phyloP scores from a whole-genome alignment of 2,888 invertebrate genomes.

The Sarcophaga variegata region DNA sequence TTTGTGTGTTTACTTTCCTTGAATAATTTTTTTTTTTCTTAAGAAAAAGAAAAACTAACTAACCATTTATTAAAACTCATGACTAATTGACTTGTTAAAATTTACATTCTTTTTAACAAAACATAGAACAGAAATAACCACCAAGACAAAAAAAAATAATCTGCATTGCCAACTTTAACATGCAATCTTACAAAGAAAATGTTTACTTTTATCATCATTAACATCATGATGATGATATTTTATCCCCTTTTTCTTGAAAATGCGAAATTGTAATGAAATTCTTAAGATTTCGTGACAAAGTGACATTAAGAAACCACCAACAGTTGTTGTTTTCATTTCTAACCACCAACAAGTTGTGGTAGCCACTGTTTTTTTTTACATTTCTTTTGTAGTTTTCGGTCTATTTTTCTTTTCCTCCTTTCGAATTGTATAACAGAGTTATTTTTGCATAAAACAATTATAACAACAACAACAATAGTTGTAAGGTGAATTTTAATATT shows the following conservation, averaged over 20 bases:
- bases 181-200: not conserved
- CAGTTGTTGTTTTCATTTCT: not conserved
- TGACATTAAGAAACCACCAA: constrained; percentile 50
- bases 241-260: not conserved
- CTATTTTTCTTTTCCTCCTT: not conserved
- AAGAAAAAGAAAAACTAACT: not conserved
- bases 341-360: constrained; percentile 55
- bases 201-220: not conserved
- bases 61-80: constrained; percentile 36
- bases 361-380: not conserved
- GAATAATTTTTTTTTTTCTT: not conserved
- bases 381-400: not conserved
- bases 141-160: not conserved
- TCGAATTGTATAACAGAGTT: not conserved
- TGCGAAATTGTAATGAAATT: constrained; percentile 8
- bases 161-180: not conserved
- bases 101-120: not conserved
- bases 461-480: constrained; percentile 15
- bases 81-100: constrained; percentile 66
- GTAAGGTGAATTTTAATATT: too few species aligned
- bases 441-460: not conserved
- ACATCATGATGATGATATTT: not conserved
- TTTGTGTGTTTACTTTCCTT: not conserved
- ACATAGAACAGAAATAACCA: not conserved
- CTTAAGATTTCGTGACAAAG: constrained; percentile 66